Conservation (phyloP, 2,113 vertebrate genomes). For the Petrocephalus zakoni region DNA sequence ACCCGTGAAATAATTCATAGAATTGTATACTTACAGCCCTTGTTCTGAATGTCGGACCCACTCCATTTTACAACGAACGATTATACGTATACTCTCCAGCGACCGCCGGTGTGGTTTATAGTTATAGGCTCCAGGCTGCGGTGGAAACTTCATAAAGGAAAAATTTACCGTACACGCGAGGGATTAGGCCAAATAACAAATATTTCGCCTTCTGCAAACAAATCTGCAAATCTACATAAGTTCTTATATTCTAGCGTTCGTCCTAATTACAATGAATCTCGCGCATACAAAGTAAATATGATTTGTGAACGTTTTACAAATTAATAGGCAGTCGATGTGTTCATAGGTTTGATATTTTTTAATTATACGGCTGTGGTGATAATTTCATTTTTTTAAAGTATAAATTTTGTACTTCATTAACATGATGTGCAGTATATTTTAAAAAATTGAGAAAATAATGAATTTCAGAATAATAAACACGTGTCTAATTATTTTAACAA, state of each 20-base stretch:
- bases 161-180: background rate
- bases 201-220: background rate
- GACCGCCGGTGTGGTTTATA: background rate
- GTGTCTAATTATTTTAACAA: conserved; percentile 60
- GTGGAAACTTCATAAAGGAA: background rate
- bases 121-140: background rate
- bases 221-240: no score
- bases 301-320: background rate
- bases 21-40: conserved; percentile 44
- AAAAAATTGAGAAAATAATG: conserved; percentile 37
- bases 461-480: conserved; percentile 55
- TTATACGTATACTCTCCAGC: conserved; percentile 37
- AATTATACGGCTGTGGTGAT: background rate
- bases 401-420: conserved; percentile 32
- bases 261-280: background rate
- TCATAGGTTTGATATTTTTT: background rate
- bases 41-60: conserved; percentile 38
- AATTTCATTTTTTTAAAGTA: background rate
- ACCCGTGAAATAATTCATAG: conserved; percentile 56
- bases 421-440: conserved; percentile 33
- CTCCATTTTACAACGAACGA: conserved; percentile 42
- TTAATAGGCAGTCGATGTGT: background rate
- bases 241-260: background rate
- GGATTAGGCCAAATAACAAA: background rate
- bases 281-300: background rate